Base-by-base conservation (phyloP, 1,140 invertebrate species). In the Aphidius gifuensis region DNA sequence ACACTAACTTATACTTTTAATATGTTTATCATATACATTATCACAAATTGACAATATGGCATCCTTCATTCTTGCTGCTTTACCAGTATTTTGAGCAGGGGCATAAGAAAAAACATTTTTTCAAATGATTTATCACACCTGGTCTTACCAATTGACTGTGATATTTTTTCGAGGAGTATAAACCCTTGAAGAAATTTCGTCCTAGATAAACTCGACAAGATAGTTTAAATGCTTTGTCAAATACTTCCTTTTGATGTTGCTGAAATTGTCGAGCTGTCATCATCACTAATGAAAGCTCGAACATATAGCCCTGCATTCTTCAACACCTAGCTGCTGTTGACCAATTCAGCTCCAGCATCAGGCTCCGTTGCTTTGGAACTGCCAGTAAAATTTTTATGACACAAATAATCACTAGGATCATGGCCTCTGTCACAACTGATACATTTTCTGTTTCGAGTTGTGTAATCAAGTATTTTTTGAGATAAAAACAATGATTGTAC, bases 381-480 rank as follows among this genome's bases (percentile, higher is more conserved):
- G 9, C 55, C 55, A n/a, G 5, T 11, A 46, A 57, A 57, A 45
- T 57, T 57, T 21, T n/a, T 23, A 16, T 21, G 55, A 43, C 55
- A 57, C 44, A 45, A 40, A 21, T 57, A 42, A 45, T 45, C 40
- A 66, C 68, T 69, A 68, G 68, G 61, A 69, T 60, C 54, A 56
- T 40, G 60, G 55, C 57, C 61, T 53, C 63, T 55, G 67, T 65
- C 55, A 57, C 43, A 57, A n/a, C 9, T 16, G 3, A 21, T 45
- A 23, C 55, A 57, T 23, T 57, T 57, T 43, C 55, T 40, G 42
- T 57, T 45, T 23, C 55, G 40, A 21, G 55, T 57, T 44, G 4
- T 42, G 44, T 16, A 57, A 57, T 57, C 55, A 7, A 57, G 40
- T 5, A 51, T 21, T 38, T 51, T 51, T 7, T 16, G 7, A 38